phyloP scores from a whole-genome alignment of 1,140 invertebrate species.

The Caenorhabditis inopinata region DNA sequence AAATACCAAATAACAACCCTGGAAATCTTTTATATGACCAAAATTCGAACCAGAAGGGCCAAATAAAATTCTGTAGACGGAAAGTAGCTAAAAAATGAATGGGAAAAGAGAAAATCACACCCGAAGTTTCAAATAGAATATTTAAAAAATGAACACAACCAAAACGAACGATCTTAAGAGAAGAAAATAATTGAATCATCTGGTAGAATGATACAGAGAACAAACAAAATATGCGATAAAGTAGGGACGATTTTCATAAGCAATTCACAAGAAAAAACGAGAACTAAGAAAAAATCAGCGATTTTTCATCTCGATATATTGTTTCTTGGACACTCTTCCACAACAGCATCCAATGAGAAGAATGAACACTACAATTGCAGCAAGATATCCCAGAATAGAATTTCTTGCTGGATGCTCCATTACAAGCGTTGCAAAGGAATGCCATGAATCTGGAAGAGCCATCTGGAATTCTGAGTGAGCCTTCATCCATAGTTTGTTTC shows the following conservation, averaged over 20 bases:
- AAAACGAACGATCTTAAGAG: too few relatives aligned
- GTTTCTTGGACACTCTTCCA: constrained; percentile 58
- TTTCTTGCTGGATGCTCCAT: constrained; percentile 41
- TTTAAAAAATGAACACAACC: neutral
- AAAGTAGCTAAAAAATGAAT: neutral
- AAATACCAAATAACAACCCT: too few relatives aligned
- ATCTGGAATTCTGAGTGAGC: constrained; percentile 63
- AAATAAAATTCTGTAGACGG: too few relatives aligned
- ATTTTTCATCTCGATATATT: constrained; percentile 59
- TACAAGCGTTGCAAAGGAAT: constrained; percentile 48
- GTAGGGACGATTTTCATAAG: neutral
- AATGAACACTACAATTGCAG: constrained; percentile 54
- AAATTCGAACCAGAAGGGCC: too few relatives aligned
- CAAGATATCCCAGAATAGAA: constrained; percentile 60
- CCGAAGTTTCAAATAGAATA: constrained; percentile 2
- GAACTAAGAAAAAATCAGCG: constrained; percentile 47
- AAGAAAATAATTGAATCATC: too few relatives aligned
- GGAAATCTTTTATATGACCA: too few relatives aligned
- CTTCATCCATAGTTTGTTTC: constrained; percentile 63
- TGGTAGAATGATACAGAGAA: too few relatives aligned
- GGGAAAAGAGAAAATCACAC: constrained; percentile 1
- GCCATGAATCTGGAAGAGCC: constrained; percentile 59
- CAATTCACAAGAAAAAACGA: neutral
- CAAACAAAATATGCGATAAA: neutral
- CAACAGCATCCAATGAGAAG: constrained; percentile 64